These are phyloP conservation scores for Prosopocoilus inquinatus DNA, from an alignment of 2,888 invertebrate genomes.

Conservation along the genomic window DNA sequence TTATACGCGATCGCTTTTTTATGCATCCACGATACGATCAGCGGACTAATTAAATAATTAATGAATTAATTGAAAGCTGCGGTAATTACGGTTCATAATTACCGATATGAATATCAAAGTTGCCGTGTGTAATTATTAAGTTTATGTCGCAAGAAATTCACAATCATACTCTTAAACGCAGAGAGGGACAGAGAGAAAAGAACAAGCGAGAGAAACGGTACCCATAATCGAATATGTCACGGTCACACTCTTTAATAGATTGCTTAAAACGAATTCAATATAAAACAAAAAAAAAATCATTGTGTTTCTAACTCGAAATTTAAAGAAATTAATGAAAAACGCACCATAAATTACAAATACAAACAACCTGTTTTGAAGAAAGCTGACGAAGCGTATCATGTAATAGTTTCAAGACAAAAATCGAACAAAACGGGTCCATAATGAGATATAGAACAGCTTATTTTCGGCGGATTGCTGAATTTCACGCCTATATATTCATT, in stretches of 20 bases:
- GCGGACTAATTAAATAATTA: neutral
- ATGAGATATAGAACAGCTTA: constrained; percentile 43
- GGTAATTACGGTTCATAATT: neutral
- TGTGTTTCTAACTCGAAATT: neutral
- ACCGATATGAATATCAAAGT: neutral
- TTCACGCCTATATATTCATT: constrained; percentile 44
- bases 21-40: too few species aligned
- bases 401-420: neutral
- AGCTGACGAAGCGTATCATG: constrained; percentile 5
- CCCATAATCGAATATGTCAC: constrained; percentile 1
- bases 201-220: neutral
- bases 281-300: neutral
- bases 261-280: neutral
- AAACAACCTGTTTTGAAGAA: constrained; percentile 4
- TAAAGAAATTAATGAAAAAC: constrained; percentile 1
- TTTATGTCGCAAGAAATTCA: neutral
- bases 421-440: constrained; percentile 35
- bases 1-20: too few species aligned
- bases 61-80: neutral
- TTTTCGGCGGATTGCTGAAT: constrained; percentile 41
- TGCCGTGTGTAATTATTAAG: neutral
- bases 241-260: neutral
- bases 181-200: too few species aligned
- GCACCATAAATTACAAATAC: constrained; percentile 5
- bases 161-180: neutral